Evolutionary conservation across 1,140 invertebrate species (phyloP).

Genomic region (Hycleus phaleratus): DNA sequence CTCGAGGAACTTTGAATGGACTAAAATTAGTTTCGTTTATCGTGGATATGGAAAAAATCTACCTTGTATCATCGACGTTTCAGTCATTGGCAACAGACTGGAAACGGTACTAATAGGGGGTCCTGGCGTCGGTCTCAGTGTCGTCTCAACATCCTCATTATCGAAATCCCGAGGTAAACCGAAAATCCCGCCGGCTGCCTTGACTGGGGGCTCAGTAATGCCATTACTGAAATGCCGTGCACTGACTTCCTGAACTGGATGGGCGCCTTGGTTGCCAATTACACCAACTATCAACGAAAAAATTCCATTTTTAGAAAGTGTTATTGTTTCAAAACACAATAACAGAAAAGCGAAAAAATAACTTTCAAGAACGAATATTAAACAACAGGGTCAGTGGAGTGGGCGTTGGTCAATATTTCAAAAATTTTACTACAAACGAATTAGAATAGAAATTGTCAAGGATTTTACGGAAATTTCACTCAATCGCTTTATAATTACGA

Average conservation of each 20-base stretch:
- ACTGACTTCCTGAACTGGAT: slow-evolving; percentile 29
- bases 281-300: slow-evolving; percentile 44
- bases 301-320: not conserved
- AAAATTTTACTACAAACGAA: not conserved
- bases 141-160: slow-evolving; percentile 4
- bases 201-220: slow-evolving; percentile 9
- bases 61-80: slow-evolving; percentile 38
- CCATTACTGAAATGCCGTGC: slow-evolving; percentile 33
- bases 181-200: slow-evolving; percentile 29
- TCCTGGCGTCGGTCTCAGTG: slow-evolving; percentile 39
- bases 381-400: not conserved
- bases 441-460: too few relatives aligned
- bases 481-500: not conserved
- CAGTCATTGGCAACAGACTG: slow-evolving; percentile 45
- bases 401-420: not conserved
- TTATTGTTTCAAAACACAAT: not conserved
- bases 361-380: slow-evolving; percentile 1
- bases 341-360: not conserved
- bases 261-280: slow-evolving; percentile 46
- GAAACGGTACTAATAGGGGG: slow-evolving; percentile 43
- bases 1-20: slow-evolving; percentile 41
- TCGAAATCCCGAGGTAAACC: slow-evolving; percentile 12
- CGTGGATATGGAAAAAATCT: not conserved
- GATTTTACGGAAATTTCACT: too few relatives aligned
- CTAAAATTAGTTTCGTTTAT: not conserved